Conservation (phyloP, 2,113 vertebrate species). For the Andinoacara biseriatus region DNA sequence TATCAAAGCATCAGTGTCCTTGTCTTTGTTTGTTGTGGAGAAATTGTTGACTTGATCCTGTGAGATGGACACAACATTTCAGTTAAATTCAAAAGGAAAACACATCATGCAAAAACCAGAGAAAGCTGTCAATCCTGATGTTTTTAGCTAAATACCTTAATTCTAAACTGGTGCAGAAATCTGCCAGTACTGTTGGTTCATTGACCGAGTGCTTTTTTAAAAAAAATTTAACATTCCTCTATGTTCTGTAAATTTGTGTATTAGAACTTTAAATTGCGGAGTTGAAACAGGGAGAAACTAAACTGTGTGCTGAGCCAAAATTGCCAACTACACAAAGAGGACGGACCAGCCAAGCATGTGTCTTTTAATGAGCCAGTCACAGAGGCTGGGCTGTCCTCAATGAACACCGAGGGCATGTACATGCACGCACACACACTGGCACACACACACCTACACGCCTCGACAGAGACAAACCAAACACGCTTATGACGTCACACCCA, state of each 20-base stretch:
- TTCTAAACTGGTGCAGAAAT: background rate
- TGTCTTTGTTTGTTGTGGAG: conserved; percentile 68
- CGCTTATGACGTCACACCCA: conserved; percentile 38
- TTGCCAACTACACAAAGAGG: conserved; percentile 49
- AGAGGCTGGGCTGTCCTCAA: conserved; percentile 66
- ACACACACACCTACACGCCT: conserved; percentile 22
- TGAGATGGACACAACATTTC: conserved; percentile 25
- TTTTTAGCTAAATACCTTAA: background rate
- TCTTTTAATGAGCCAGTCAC: conserved; percentile 77
- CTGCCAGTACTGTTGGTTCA: background rate
- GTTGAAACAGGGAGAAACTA: background rate
- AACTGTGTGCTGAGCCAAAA: conserved; percentile 41
- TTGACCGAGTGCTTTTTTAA: background rate
- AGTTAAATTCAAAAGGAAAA: background rate
- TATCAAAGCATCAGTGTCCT: conserved; percentile 84
- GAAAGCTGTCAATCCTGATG: background rate
- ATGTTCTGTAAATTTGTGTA: conserved; percentile 5
- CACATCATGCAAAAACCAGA: background rate
- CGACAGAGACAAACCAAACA: conserved; percentile 31
- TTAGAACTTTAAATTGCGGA: conserved; percentile 16
- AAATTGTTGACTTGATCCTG: conserved; percentile 86
- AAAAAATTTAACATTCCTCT: too few species aligned
- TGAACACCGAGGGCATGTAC: conserved; percentile 42
- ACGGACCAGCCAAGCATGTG: conserved; percentile 65
- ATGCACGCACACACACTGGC: conserved; percentile 27